Evolutionary conservation across 2,113 vertebrate species (phyloP), one percentile per base, ranked within the genome.

Genomic region (Pseudopipra pipra): DNA sequence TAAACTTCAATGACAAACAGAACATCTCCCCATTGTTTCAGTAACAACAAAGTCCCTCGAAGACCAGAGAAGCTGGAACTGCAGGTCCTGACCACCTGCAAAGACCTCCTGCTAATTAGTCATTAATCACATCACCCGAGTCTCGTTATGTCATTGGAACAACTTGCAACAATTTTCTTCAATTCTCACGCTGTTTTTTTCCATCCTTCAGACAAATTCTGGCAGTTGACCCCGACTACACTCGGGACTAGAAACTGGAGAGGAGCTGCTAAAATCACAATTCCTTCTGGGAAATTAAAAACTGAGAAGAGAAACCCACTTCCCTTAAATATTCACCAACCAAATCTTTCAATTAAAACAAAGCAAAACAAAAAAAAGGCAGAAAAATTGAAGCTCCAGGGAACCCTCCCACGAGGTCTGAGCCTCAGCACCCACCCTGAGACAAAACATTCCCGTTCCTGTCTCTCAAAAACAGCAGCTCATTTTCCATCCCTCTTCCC

Each of bases 11-110:
- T 2, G 23, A 21, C 54, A 70, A 73, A 14, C 37, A 47, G 80
- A 44, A 23, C 77, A 55, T n/a, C 37, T 55, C 20, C 68, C 65
- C 66, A 3, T 0, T 1, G 0, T 6, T 27, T 5, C 4, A 6
- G 21, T 14, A n/a, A 4, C n/a, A 33, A 31, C 43, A 6, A 58
- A 27, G 15, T 7, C n/a, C 63, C 37, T 9, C 20, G 7, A 12
- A 80, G 52, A 3, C 7, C 41, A 30, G 61, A 22, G 63, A 12
- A 27, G 22, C 23, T 23, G 9, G 14, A 51, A 44, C 28, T 6
- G 37, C 5, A 33, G 49, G 37, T 51, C 68, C 70, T 30, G 65
- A 28, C 12, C 41, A 16, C 39, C 47, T 5, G 16, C 3, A 2
- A 25, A 56, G 47, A 14, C 12, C 16, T 39, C 4, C 35, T 27